These are phyloP conservation scores for Luidia sarsii DNA, from an alignment of 53 echinoderm and acorn worm genomes.

Conservation along the genomic window DNA sequence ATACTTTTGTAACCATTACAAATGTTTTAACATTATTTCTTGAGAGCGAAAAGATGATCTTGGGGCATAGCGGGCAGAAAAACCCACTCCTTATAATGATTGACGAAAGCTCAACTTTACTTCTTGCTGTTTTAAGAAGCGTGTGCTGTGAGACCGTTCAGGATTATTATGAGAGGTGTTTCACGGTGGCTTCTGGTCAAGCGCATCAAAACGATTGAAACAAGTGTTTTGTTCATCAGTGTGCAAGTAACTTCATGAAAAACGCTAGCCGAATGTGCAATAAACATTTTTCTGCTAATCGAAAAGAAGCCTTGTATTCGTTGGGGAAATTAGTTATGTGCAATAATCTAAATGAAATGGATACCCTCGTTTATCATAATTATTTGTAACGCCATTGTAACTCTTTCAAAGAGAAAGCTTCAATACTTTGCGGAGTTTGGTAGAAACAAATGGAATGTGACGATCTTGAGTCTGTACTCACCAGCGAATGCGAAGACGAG, in stretches of 20 bases:
- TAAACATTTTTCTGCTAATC: background rate
- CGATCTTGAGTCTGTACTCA: background rate
- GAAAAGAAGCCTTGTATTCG: constrained; percentile 7
- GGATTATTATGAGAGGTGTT: background rate
- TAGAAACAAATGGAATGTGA: background rate
- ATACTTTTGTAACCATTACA: background rate
- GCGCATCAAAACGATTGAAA: background rate
- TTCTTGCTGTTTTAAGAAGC: background rate
- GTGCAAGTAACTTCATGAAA: constrained; percentile 26
- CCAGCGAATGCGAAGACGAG: background rate
- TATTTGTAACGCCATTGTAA: background rate
- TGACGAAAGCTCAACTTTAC: background rate
- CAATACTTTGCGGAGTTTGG: background rate
- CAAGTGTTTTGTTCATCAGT: background rate
- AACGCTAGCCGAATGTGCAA: constrained; percentile 1
- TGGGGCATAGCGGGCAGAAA: background rate
- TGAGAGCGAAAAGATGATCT: background rate
- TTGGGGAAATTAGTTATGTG: background rate
- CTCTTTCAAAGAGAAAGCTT: background rate
- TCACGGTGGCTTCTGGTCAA: background rate
- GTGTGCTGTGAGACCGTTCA: background rate
- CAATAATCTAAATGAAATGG: background rate
- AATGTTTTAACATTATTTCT: background rate
- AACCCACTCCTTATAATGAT: background rate
- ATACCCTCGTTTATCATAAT: background rate